A percentile compares a stretch with the other conserved stretches of the same genome.
Conservation (phyloP, 2,797 vertebrate genomes). For the Glyptemys insculpta region DNA sequence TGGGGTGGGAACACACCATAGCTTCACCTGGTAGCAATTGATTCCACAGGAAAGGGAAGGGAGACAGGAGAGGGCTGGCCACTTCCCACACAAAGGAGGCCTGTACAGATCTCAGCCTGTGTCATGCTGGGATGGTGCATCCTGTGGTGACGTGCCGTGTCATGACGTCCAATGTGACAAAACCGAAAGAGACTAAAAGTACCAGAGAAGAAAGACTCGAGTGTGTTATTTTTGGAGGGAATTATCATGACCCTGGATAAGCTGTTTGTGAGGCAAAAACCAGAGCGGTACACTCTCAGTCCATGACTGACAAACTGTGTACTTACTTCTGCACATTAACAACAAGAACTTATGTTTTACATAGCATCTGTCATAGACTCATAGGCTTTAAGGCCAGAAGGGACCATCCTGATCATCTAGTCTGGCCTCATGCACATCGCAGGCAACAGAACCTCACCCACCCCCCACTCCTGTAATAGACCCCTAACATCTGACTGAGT, state of each 20-base stretch:
- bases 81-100: accelerated
- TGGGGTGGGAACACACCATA: not conserved
- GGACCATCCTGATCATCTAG: not conserved
- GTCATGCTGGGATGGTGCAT: not conserved
- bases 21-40: accelerated
- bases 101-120: not conserved
- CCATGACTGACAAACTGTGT: not conserved
- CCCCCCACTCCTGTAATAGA: not conserved
- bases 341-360: not conserved
- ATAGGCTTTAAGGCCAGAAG: not conserved
- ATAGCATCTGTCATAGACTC: accelerated
- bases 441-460: not conserved
- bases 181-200: conserved; percentile 7
- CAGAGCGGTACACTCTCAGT: not conserved
- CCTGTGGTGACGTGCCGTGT: conserved; percentile 28
- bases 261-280: conserved; percentile 28
- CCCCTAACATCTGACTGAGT: not conserved
- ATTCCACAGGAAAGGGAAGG: not conserved
- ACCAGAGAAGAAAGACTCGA: conserved; percentile 20
- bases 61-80: not conserved
- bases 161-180: conserved; percentile 42
- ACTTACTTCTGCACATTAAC: not conserved
- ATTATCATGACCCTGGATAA: not conserved
- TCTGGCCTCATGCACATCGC: not conserved
- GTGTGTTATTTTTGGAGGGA: conserved; percentile 43